Evolutionary conservation across 1,140 invertebrate species (phyloP).

Genomic region (Panagrolaimus sp.): DNA sequence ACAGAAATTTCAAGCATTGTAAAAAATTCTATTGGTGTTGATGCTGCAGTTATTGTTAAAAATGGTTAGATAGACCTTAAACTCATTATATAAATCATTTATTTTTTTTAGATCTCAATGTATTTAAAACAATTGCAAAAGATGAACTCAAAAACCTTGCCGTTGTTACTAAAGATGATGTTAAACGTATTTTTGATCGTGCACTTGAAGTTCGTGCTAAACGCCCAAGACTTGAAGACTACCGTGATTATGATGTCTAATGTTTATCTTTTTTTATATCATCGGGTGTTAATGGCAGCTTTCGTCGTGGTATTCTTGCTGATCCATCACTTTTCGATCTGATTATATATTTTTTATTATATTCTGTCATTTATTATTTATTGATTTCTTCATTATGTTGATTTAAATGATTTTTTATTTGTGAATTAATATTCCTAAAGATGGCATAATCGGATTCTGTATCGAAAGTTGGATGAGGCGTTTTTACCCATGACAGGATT

Average conservation of each 20-base stretch:
- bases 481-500: no score
- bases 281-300: neutral
- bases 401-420: no score
- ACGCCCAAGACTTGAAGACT: neutral
- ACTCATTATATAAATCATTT: neutral
- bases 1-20: neutral
- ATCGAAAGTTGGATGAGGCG: no score
- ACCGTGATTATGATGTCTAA: neutral
- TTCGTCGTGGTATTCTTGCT: neutral
- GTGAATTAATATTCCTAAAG: no score
- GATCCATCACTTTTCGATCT: conserved; percentile 3
- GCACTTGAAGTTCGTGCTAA: neutral
- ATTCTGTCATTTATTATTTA: no score
- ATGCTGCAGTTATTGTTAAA: neutral
- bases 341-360: neutral
- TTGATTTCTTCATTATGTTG: no score
- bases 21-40: neutral
- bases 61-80: neutral
- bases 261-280: no score
- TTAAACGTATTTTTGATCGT: neutral
- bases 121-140: neutral
- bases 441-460: no score
- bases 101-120: neutral
- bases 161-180: neutral
- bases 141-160: neutral